phyloP scores from a whole-genome alignment of 2,888 invertebrate genomes.

The Incurvaria masculella region DNA sequence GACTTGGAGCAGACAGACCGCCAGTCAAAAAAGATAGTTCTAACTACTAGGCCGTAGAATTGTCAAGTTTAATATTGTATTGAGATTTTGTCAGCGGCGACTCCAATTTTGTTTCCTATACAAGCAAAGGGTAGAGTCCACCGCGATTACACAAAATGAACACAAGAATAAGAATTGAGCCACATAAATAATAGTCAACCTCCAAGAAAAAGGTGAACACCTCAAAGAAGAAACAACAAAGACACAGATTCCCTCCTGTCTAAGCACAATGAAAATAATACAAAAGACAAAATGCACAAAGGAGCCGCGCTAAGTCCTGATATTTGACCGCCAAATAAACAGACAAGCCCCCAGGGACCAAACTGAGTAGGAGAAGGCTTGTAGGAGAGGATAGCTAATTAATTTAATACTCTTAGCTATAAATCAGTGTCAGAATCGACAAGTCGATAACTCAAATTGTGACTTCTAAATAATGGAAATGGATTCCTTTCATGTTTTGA shows the following conservation, averaged over 20 bases:
- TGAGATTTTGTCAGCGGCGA: too few species aligned
- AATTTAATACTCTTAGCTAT: not conserved
- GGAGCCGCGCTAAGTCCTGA: slow-evolving; percentile 23
- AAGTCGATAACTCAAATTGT: not conserved
- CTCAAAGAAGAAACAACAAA: slow-evolving; percentile 45
- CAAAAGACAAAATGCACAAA: slow-evolving; percentile 22
- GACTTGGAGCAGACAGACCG: too few species aligned
- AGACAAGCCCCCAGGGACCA: slow-evolving; percentile 6
- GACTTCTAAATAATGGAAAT: not conserved
- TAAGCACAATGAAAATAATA: slow-evolving; percentile 31
- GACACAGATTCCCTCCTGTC: slow-evolving; percentile 24
- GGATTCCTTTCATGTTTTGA: too few species aligned
- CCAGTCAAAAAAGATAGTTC: too few species aligned
- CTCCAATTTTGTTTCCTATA: slow-evolving; percentile 15
- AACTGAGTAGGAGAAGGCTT: not conserved
- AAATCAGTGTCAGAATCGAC: not conserved
- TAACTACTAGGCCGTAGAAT: too few species aligned
- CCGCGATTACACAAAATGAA: slow-evolving; percentile 25
- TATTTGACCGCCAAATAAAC: slow-evolving; percentile 31
- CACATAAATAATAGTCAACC: slow-evolving; percentile 33
- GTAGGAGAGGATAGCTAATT: not conserved
- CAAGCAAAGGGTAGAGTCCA: not conserved
- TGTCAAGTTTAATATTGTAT: too few species aligned
- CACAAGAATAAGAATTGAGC: slow-evolving; percentile 28
- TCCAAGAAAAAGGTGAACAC: slow-evolving; percentile 34